Evolutionary conservation across 2,113 vertebrate species (phyloP), one percentile per base, ranked within the genome.

Genomic region (Epinephelus cyanopodus): DNA sequence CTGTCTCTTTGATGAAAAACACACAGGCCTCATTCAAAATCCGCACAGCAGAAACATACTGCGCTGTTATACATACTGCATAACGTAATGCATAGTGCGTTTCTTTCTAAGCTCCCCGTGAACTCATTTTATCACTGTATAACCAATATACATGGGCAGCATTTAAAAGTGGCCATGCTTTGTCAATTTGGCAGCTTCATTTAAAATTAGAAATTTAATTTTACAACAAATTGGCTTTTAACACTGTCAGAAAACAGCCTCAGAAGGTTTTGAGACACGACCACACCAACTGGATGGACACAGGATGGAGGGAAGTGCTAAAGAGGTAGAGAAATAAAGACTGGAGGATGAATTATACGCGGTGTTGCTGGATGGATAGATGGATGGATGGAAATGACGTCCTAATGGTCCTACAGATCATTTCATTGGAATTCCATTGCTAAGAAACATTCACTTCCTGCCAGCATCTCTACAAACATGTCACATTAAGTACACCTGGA

Each of bases 311-410:
- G 80, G 66, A 82, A 17, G 4, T 58, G 23, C 29, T 57, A 63
- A 78, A 67, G 82, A 92, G 84, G 86, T 89, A 88, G 86, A 77
- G 21, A 76, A 78, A 75, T n/a, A 23, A 67, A 74, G 42, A 68
- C 77, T 7, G 19, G 29, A 52, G 27, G 69, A 75, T 74, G 77
- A 63, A 75, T 9, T 61, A 2, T 48, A 56, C n/a, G 68, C 8
- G 25, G 45, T 50, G 37, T 39, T 33, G 62, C 3, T 45, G 23
- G 57, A 47, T 81, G 70, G 37, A 29, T 42, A 12, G 66, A 68
- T 80, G 50, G 29, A 66, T 73, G 62, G 48, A 53, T 64, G 68
- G 18, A 47, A 17, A 6, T 7, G 56, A 45, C 4, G 5, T 77
- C 33, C 21, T 29, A 53, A 56, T 69, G 74, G 54, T 90, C 73